Evolutionary conservation across 2,797 vertebrate genomes (phyloP), one percentile per base, ranked within the genome.

Genomic region (Sphaeramia orbicularis): DNA sequence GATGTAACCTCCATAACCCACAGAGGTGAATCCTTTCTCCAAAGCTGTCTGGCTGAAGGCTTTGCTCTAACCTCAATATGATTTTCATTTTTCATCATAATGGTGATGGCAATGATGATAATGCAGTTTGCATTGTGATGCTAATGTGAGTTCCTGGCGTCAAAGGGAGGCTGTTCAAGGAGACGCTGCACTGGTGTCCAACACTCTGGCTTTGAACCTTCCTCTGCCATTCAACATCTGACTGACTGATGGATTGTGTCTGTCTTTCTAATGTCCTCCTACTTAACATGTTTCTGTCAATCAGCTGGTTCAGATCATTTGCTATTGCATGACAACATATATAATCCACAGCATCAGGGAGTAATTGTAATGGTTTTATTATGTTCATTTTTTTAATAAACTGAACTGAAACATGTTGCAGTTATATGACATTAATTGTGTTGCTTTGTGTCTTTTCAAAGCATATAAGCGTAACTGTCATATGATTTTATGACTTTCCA

Each of bases 121-220:
- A 86, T 82, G 86, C 79, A 78, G 74, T 89, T 86, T 86, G 76
- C 45, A 77, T 89, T 91, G 86, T 86, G 60, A 87, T 89, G 84
- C 42, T 87, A 87, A 91, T 88, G 59, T 0, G 6, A 71, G 82
- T 83, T 86, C 78, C 82, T 80, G 83, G 77, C 15, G 11, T 86
- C 81, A 43, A 18, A 1, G 51, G 70, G 75, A 65, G 78, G 75
- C 35, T 35, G 52, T 51, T 61, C 5, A 24, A 76, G 70, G 76
- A 82, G 76, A 72, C 61, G 8, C 68, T 58, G 51, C 69, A 37
- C 51, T 65, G 52, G 61, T 69, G 77, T 83, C 80, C 81, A 78
- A 74, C 76, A 66, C 2, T 51, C 71, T 84, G 76, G 61, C 81
- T 85, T 91, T 90, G 85, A 86, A 88, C 84, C 81, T 76, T 75